Evolutionary conservation across 2,797 vertebrate genomes (phyloP), one percentile per base, ranked within the genome.

Genomic region (Euthynnus affinis): DNA sequence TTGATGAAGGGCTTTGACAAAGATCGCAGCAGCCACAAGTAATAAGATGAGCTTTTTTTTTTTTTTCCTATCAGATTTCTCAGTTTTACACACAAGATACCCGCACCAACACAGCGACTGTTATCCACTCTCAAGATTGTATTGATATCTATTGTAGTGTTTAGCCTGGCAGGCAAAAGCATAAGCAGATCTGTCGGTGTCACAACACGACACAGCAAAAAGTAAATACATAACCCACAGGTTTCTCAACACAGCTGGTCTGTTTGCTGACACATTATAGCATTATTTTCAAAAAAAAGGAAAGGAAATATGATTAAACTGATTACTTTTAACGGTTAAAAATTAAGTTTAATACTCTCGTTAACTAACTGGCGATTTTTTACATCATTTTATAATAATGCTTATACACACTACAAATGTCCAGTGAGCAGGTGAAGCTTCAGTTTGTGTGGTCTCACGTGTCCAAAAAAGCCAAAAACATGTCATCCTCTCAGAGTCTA

Each of bases 21-120:
- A 88, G 82, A 89, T 93, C 86, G 86, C 78, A 88, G 53, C 70
- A 76, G 59, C 76, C 80, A 74, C 88, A 80, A 74, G 40, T 62
- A 14, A 44, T 48, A 53, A 73, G 68, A 68, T 46, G 32, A 70
- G 29, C 56, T 32, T 22, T 1, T 20, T 59, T 56, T 74, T 79
- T 56, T 51, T 52, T 2, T 46, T 29, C 57, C 6, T 9, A 12
- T 25, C 44, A 56, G 23, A 25, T 42, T 71, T 70, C n/a, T 68
- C 1, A 1, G 46, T 76, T 76, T 57, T n/a, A 57, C 55, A 67
- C 29, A 40, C 25, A 20, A 20, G 27, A 37, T 6, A 32, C n/a
- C 6, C 1, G 0, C 53, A 32, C 60, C n/a, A 22, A 37, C 40
- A 73, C 40, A 65, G 9, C 46, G 9, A 15, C 67, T 34, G 29